Conservation (phyloP, 2,113 vertebrate species). For the Lepisosteus oculatus region DNA sequence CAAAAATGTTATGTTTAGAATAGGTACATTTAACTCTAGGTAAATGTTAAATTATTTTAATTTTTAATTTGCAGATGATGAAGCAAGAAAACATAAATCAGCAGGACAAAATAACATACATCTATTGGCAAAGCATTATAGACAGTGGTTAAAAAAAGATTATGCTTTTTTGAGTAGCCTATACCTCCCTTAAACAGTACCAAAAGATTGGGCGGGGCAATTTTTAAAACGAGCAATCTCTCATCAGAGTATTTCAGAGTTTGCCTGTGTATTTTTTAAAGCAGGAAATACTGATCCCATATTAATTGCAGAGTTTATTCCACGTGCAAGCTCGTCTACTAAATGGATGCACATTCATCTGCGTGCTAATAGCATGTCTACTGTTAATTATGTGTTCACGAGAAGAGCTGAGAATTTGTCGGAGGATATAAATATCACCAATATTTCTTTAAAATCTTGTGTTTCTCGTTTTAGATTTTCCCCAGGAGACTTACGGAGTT, state of each 20-base stretch:
- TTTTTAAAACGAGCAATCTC: constrained; percentile 19
- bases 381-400: constrained; percentile 14
- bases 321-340: constrained; percentile 5
- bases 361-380: not conserved
- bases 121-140: too few relatives aligned
- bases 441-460: constrained; percentile 11
- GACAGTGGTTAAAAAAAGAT: not conserved
- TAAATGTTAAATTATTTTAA: too few relatives aligned
- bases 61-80: too few relatives aligned
- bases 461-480: constrained; percentile 14
- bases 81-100: too few relatives aligned
- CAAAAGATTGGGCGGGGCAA: constrained; percentile 15
- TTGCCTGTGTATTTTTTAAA: constrained; percentile 20
- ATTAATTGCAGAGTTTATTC: constrained; percentile 14
- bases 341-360: constrained; percentile 5
- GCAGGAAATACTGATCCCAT: constrained; percentile 19
- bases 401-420: constrained; percentile 3
- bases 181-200: constrained; percentile 9
- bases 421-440: constrained; percentile 1
- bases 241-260: constrained; percentile 24
- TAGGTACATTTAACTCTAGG: too few relatives aligned
- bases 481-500: constrained; percentile 13
- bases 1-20: too few relatives aligned
- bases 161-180: constrained; percentile 11
- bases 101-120: too few relatives aligned